Evolutionary conservation across 2,888 invertebrate genomes (phyloP).

Genomic region (Caenorhabditis panamensis): DNA sequence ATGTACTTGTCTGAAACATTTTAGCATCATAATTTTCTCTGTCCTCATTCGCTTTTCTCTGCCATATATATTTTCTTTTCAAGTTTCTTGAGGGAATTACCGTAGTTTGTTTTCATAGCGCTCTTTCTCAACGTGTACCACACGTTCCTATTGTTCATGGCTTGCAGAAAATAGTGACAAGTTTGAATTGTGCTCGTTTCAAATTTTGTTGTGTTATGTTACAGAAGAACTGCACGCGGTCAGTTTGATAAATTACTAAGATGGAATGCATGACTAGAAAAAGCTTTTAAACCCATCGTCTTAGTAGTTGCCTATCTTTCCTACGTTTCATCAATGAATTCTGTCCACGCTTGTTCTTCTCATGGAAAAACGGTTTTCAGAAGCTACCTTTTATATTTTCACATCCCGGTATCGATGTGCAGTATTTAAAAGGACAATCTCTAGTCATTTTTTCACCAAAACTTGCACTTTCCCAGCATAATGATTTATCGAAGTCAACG

Average conservation of each 20-base stretch:
- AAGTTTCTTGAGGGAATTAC: constrained; percentile 22
- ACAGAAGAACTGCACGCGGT: constrained; percentile 13
- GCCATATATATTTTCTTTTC: background rate
- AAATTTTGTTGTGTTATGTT: constrained; percentile 26
- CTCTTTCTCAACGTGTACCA: too few species aligned
- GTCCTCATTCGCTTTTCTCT: background rate
- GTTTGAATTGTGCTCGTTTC: too few species aligned
- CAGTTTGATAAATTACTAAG: constrained; percentile 48
- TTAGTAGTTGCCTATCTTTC: constrained; percentile 14
- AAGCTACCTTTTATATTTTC: constrained; percentile 74
- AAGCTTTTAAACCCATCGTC: constrained; percentile 27
- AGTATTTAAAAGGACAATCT: constrained; percentile 79
- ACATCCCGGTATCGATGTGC: constrained; percentile 77
- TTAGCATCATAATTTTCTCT: background rate
- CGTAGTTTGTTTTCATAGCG: background rate
- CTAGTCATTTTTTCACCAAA: constrained; percentile 72
- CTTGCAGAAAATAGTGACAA: too few species aligned
- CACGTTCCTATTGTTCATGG: too few species aligned
- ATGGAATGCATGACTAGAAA: constrained; percentile 29
- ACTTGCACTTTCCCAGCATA: constrained; percentile 76
- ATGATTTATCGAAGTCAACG: constrained; percentile 76
- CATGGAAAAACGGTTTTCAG: too few species aligned
- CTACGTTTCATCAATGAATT: constrained; percentile 16
- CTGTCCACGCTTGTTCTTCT: constrained; percentile 1
- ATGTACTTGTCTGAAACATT: constrained; percentile 69